These are phyloP conservation scores for Drosophila virilis DNA, from an alignment of 1,140 invertebrate species.

Conservation along the genomic window DNA sequence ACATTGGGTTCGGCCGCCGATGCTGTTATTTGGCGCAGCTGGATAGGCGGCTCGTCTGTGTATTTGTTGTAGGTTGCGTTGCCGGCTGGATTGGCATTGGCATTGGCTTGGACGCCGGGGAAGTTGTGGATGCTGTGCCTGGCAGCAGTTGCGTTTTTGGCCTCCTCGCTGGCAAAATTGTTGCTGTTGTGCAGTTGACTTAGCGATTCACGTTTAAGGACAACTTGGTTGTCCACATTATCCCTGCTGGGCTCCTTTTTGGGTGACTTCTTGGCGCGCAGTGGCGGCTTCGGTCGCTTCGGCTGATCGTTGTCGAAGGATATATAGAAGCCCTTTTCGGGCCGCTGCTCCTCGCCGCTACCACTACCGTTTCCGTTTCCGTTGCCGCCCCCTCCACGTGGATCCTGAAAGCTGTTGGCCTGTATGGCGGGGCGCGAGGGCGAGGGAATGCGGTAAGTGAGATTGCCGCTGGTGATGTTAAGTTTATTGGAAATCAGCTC, in stretches of 20 bases:
- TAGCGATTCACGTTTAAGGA: slow-evolving; percentile 84
- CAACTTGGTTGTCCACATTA: slow-evolving; percentile 72
- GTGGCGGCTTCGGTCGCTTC: slow-evolving; percentile 94
- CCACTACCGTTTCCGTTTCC: slow-evolving; percentile 4
- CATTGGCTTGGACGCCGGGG: slow-evolving; percentile 46
- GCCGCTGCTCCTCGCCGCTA: slow-evolving; percentile 85
- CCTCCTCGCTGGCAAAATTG: slow-evolving; percentile 53
- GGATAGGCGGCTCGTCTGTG: slow-evolving; percentile 77
- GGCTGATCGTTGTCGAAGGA: slow-evolving; percentile 95
- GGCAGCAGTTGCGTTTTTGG: slow-evolving; percentile 27
- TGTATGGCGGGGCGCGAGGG: slow-evolving; percentile 89
- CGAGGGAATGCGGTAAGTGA: slow-evolving; percentile 94
- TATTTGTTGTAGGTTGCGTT: slow-evolving; percentile 83
- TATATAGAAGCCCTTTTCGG: slow-evolving; percentile 97
- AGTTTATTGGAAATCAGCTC: slow-evolving; percentile 85
- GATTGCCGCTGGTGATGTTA: slow-evolving; percentile 93
- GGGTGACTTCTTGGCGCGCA: slow-evolving; percentile 91
- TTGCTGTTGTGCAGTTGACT: slow-evolving; percentile 85
- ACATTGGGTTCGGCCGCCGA: slow-evolving; percentile 41
- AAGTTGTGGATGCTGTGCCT: slow-evolving; percentile 54
- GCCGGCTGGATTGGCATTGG: slow-evolving; percentile 42
- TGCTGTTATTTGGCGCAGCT: slow-evolving; percentile 64
- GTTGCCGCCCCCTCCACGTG: slow-evolving; percentile 36
- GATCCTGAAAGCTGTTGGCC: slow-evolving; percentile 89
- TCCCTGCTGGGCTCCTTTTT: slow-evolving; percentile 88